Base-by-base conservation (phyloP, 2,797 vertebrate species). In the Tauraco hartlaubi region DNA sequence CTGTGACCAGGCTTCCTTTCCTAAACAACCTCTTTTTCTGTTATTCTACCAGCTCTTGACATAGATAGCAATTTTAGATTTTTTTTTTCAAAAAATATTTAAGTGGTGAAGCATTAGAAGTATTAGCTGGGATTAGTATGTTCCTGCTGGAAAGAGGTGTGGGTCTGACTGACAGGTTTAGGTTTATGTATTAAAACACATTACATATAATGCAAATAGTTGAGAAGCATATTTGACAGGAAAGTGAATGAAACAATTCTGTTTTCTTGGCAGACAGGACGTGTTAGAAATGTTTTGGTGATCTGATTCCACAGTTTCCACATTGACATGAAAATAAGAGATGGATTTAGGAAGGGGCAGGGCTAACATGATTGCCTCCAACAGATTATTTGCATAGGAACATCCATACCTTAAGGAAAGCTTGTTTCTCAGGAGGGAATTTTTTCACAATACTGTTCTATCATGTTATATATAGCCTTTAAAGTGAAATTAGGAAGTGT, bases 401-500 rank as follows among this genome's bases (percentile, higher is more conserved):
- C 37, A 68, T 31, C 31, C 15, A 20, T 8, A 51, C 29, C 23
- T 79, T 74, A 93, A 82, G 49, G 15, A 77, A 83, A 85, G 31
- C 22, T 82, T 83, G 15, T 41, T 91, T 90, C 92, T 74, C 64
- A 92, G 22, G 28, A 80, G 25, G 48, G 23, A 69, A 19, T 74
- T 77, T 82, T 95, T 87, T 76, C 72, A 91, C 51, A 81, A 44
- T 59, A 39, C 22, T 5, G 4, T 94, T 94, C 35, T 91, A 93
- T 68, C 54, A 33, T 37, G 4, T 68, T 83, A 88, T 62, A 88
- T 78, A 75, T 68, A 73, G 28, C 35, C 72, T 63, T 66, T 94
- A 78, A 93, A 92, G 79, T 92, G 51, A 87, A 94, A 95, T 92
- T 96, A 94, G 69, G 62, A 85, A 92, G 35, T 59, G 66, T 92